phyloP scores from a whole-genome alignment of 92 coral and sea anemone genomes.

The Epizoanthus scotinus region DNA sequence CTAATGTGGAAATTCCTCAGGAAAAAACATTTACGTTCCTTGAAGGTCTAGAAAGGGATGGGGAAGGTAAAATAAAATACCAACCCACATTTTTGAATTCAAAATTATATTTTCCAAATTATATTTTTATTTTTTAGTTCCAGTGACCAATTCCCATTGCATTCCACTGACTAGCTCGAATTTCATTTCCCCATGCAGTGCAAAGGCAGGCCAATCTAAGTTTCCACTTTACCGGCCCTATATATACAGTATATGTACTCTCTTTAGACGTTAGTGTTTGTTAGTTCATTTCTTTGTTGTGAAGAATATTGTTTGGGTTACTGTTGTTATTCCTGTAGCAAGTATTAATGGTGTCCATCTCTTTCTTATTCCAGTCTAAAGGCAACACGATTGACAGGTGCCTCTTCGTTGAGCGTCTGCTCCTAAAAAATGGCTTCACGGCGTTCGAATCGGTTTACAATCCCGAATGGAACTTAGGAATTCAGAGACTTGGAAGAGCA shows the following conservation, averaged over 20 bases:
- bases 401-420: conserved; percentile 48
- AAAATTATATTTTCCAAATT: not conserved
- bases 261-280: not conserved
- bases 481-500: conserved; percentile 42
- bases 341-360: not conserved
- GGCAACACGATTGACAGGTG: conserved; percentile 45
- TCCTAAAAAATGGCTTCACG: conserved; percentile 43
- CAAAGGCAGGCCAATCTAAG: conserved; percentile 42
- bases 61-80: not conserved
- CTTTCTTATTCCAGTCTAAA: conserved; percentile 42
- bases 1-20: not conserved
- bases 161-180: conserved; percentile 27
- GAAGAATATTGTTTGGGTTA: not conserved
- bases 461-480: conserved; percentile 46
- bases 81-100: not conserved
- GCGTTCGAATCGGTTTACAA: conserved; percentile 52
- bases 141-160: conserved; percentile 45
- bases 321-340: not conserved
- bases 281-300: not conserved
- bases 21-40: not conserved
- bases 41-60: too few species aligned
- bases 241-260: conserved; percentile 35
- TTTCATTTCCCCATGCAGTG: conserved; percentile 50
- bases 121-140: not conserved
- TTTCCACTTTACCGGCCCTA: conserved; percentile 41